Conservation (phyloP, 2,888 invertebrate genomes). For the Perizoma flavofasciatum region DNA sequence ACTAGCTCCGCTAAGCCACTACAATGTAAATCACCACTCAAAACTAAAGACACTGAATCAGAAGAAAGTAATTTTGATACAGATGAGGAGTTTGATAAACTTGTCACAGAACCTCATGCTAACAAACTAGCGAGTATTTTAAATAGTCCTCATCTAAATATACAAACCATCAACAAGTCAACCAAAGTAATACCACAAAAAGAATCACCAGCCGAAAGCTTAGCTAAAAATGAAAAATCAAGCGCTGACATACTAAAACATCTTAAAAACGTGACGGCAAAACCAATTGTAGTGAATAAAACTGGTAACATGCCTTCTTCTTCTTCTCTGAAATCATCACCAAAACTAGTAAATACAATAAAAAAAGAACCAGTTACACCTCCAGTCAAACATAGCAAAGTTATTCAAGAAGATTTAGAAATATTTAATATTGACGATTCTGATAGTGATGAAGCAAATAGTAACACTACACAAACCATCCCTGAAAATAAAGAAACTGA, state of each 20-base stretch:
- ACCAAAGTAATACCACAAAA: slow-evolving; percentile 24
- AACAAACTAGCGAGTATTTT: slow-evolving; percentile 26
- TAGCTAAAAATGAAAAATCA: slow-evolving; percentile 37
- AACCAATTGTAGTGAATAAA: slow-evolving; percentile 44
- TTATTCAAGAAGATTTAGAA: slow-evolving; percentile 61
- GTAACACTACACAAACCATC: slow-evolving; percentile 27
- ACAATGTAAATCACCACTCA: slow-evolving; percentile 6
- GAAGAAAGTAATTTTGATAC: slow-evolving; percentile 9
- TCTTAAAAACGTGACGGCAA: slow-evolving; percentile 62
- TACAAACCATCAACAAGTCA: slow-evolving; percentile 34
- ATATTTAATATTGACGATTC: slow-evolving; percentile 75
- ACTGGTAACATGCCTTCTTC: slow-evolving; percentile 17
- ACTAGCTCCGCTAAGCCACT: slow-evolving; percentile 13
- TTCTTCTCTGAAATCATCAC: slow-evolving; percentile 36
- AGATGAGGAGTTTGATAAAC: slow-evolving; percentile 37
- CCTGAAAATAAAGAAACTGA: slow-evolving; percentile 32
- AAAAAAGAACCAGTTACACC: slow-evolving; percentile 31
- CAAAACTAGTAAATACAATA: slow-evolving; percentile 33
- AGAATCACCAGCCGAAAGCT: slow-evolving; percentile 30
- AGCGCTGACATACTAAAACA: slow-evolving; percentile 59
- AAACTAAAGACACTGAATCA: slow-evolving; percentile 10
- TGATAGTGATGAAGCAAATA: slow-evolving; percentile 62
- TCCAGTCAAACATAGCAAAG: slow-evolving; percentile 41
- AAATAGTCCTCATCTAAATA: slow-evolving; percentile 31
- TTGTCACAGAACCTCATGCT: slow-evolving; percentile 3